Evolutionary conservation across 1,140 invertebrate species (phyloP), one percentile per base, ranked within the genome.

Genomic region (Zophobas atratus): DNA sequence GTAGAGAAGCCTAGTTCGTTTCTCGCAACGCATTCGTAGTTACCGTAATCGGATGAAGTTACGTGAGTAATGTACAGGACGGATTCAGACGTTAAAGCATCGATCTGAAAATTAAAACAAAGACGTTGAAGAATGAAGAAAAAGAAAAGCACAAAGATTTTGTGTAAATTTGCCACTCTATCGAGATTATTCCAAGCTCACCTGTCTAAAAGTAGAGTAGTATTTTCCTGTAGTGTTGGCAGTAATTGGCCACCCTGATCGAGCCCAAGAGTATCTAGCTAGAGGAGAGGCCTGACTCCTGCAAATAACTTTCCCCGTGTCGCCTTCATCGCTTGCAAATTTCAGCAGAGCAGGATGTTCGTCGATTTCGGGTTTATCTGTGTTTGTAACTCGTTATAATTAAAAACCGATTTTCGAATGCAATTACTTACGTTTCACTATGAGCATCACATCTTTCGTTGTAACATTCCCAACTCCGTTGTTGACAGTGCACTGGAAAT

Each of bases 341-440:
- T 97, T 97, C 70, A 92, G 89, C 79, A 94, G 90, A 78, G 92
- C 89, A 5, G 95, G 94, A 5, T 94, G 92, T 76, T 93, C 92
- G 84, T 96, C 93, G 87, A 99, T 96, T 87, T 95, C 93, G 0
- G 97, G 97, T 84, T 93, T 92, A 90, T 96, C 96, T 97, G 87
- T 43, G 86, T 72, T 72, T 51, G n/a, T 36, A 39, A 51, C 32
- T 53, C 51, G 41, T 67, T 67, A 67, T 0, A 20, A 57, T 33
- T 1, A 39, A 20, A 55, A 55, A 39, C 41, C 36, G 4, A 8
- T 38, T 35, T 39, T 0, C 36, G n/a, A 56, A 49, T 34, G 8
- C 8, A 0, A 39, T 57, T 79, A 90, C 93, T 94, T 92, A 92
- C 95, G 96, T 89, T 95, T 95, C 2, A 97, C 95, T 67, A 96